Evolutionary conservation across 2,888 invertebrate species (phyloP), one percentile per base, ranked within the genome.

Genomic region (Coleophora flavipennella): DNA sequence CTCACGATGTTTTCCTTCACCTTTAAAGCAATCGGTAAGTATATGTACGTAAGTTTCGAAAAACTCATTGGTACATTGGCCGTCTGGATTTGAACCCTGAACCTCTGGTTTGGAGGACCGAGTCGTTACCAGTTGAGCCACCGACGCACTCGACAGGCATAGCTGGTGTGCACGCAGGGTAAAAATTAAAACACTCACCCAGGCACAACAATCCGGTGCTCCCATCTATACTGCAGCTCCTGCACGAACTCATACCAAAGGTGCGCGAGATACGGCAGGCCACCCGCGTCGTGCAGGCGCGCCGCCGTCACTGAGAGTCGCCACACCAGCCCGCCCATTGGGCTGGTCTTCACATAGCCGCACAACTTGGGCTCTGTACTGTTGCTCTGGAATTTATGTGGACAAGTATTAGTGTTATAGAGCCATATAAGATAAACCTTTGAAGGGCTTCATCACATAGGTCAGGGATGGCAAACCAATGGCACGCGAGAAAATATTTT

Each of bases 191-290:
- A 20, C 3, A 20, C 94, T 92, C 75, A 96, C 96, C 96, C 96
- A 13, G 94, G 92, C 50, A 97, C 89, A 29, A 85, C 62, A 44
- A 92, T 87, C 38, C 88, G 88, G 56, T 91, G 91, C 57, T 98
- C 97, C 93, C 96, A 96, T 25, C 96, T 86, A 60, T 92, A 93
- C 46, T 97, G 88, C 67, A 99, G 88, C 69, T 97, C 96, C 54
- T 95, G 91, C 1, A 93, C 89, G 62, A 99, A 94, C 67, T 97
- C 96, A 57, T 94, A 93, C 98, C 98, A 99, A 10, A 98, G 68
- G 62, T 97, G 96, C 0, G 95, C 94, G 39, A 96, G 86, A 36
- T 92, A 91, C 0, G 90, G 85, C 4, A 94, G 90, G 1, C 94
- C 94, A 13, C 93, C 89, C 31, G 90, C 91, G 48, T 92, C 89